Evolutionary conservation across 2,797 vertebrate genomes (phyloP), one percentile per base, ranked within the genome.

Genomic region (Carduelis carduelis): DNA sequence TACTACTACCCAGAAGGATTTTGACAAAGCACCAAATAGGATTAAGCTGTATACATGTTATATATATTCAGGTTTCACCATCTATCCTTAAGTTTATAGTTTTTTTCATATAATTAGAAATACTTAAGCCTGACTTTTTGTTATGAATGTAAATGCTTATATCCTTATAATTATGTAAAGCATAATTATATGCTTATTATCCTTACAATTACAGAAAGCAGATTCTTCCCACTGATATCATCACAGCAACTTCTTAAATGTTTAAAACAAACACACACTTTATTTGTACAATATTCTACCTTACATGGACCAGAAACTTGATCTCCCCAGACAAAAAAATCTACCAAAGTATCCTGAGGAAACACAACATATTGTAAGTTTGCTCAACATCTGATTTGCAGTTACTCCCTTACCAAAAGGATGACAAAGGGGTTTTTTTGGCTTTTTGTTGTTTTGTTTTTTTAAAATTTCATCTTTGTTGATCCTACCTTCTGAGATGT

Each of bases 401-500:
- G 43, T 89, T 87, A 43, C 11, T 50, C 47, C 79, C 63, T 91
- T 85, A 83, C 46, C 5, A 4, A 49, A 77, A 94, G 27, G 79
- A 86, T 41, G 61, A 76, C 35, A 95, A 17, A 19, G 17, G 32
- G 72, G 34, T 9, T 6, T 63, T 88, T 86, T 85, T n/a, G 4
- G 30, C 14, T 78, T 89, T 79, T 72, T 78, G 34, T 50, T 34
- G 46, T 52, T 52, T 41, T 1, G 43, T 3, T 41, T 84, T 91
- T 92, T 91, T 70, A 61, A 49, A 37, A 91, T 95, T 96, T 87
- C 49, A 53, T 64, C 90, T 95, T 95, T 95, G 79, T 97, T 97
- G 95, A 82, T 93, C 97, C 96, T 97, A 97, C 97, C 97, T 97
- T 97, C 96, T 50, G 92, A 94, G 95, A 85, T 94, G 97, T 97